Evolutionary conservation across 2,113 vertebrate species (phyloP).

Genomic region (Carettochelys insculpta): DNA sequence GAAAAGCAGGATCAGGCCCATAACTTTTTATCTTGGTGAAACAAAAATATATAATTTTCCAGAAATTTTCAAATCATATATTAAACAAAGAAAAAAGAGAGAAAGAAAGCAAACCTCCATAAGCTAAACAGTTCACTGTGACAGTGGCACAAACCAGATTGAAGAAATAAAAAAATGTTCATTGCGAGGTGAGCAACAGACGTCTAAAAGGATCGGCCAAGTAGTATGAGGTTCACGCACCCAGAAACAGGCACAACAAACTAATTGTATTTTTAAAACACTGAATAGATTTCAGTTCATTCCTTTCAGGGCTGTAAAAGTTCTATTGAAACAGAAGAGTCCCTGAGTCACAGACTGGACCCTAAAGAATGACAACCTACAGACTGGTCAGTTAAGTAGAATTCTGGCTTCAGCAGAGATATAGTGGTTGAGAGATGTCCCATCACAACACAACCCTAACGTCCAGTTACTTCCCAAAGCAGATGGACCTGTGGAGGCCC

Average conservation of each 20-base stretch:
- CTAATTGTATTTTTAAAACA: constrained; percentile 60
- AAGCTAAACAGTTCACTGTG: constrained; percentile 14
- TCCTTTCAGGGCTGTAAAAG: constrained; percentile 33
- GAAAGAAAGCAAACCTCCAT: constrained; percentile 19
- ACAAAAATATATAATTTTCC: neutral
- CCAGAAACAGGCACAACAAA: constrained; percentile 50
- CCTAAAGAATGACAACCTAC: constrained; percentile 21
- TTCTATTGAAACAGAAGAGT: constrained; percentile 29
- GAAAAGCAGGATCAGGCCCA: neutral
- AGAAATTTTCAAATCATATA: constrained; percentile 22
- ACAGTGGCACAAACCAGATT: constrained; percentile 17
- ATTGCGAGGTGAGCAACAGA: constrained; percentile 31
- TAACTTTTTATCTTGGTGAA: neutral
- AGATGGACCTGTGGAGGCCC: neutral
- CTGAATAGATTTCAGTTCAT: constrained; percentile 59
- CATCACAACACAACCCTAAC: neutral
- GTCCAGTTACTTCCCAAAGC: neutral
- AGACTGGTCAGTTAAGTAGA: constrained; percentile 23
- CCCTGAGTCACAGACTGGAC: neutral
- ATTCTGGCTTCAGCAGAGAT: constrained; percentile 22
- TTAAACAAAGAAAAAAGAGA: no score
- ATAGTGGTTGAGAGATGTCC: neutral
- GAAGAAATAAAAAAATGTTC: constrained; percentile 29
- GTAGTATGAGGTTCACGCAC: constrained; percentile 52
- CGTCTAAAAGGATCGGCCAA: constrained; percentile 51